A percentile compares a stretch with the other conserved stretches of the same genome.
phyloP scores from a whole-genome alignment of 1,140 invertebrate genomes.

The Bacillus rossius region DNA sequence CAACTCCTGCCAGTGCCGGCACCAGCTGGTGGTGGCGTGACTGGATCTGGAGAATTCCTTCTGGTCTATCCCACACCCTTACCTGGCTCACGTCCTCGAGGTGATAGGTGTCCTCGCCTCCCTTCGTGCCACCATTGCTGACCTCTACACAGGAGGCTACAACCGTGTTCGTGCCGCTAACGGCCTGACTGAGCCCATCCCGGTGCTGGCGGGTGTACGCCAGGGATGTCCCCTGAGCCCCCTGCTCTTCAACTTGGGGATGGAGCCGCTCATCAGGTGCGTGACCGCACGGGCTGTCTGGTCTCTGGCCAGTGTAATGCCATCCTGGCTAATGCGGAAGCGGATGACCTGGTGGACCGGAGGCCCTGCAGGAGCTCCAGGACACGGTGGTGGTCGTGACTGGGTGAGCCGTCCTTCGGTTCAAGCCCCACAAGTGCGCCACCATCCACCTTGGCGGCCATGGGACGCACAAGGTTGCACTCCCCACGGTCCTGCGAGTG shows the following conservation, averaged over 20 bases:
- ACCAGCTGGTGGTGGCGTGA: neutral
- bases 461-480: neutral
- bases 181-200: too few species aligned
- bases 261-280: too few species aligned
- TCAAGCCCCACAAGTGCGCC: constrained; percentile 29
- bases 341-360: too few species aligned
- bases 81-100: neutral
- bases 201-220: neutral
- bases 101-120: neutral
- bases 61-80: neutral
- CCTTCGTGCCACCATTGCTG: neutral
- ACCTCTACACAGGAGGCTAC: neutral
- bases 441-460: constrained; percentile 21
- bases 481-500: too few species aligned
- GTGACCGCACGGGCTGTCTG: too few species aligned
- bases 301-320: too few species aligned
- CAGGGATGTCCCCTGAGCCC: constrained; percentile 6
- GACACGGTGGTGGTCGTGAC: constrained; percentile 10
- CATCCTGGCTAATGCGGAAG: too few species aligned
- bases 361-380: constrained; percentile 18
- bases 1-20: neutral
- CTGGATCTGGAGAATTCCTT: neutral
- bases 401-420: constrained; percentile 19
- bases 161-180: neutral
- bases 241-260: too few species aligned